Evolutionary conservation across 2,797 vertebrate species (phyloP).

Genomic region (Caiman crocodilus): DNA sequence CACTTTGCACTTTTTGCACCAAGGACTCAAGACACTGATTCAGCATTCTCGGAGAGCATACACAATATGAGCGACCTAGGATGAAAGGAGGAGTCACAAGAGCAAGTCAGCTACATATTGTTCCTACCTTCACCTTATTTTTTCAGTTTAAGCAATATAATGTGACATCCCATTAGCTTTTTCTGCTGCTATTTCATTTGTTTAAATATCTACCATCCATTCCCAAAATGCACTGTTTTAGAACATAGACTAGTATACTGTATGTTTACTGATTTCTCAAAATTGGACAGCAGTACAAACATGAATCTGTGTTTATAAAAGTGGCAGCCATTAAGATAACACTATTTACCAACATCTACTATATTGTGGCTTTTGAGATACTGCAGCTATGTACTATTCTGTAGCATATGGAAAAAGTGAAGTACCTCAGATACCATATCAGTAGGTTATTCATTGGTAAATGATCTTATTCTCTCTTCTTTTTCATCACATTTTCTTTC

Average conservation of each 20-base stretch:
- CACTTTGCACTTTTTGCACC: constrained; percentile 97
- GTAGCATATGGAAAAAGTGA: background rate
- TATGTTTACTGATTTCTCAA: background rate
- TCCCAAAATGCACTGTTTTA: background rate
- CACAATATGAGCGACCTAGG: constrained; percentile 95
- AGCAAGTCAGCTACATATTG: constrained; percentile 25
- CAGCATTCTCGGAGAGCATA: constrained; percentile 95
- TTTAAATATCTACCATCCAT: background rate
- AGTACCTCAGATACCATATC: background rate
- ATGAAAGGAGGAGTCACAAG: constrained; percentile 24
- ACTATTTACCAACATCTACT: background rate
- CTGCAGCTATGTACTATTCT: background rate
- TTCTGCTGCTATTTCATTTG: background rate
- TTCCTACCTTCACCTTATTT: constrained; percentile 5
- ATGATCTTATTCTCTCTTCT: background rate
- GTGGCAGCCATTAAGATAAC: background rate
- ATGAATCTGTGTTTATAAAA: background rate
- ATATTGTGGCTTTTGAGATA: background rate
- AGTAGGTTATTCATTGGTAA: background rate
- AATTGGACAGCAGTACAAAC: background rate
- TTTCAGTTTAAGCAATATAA: background rate
- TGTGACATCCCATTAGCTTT: background rate
- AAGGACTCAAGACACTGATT: constrained; percentile 98
- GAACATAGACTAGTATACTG: background rate
- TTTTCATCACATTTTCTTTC: too few species aligned